These are phyloP conservation scores for Chaenogobius annularis DNA, from an alignment of 2,113 vertebrate genomes.

Conservation along the genomic window DNA sequence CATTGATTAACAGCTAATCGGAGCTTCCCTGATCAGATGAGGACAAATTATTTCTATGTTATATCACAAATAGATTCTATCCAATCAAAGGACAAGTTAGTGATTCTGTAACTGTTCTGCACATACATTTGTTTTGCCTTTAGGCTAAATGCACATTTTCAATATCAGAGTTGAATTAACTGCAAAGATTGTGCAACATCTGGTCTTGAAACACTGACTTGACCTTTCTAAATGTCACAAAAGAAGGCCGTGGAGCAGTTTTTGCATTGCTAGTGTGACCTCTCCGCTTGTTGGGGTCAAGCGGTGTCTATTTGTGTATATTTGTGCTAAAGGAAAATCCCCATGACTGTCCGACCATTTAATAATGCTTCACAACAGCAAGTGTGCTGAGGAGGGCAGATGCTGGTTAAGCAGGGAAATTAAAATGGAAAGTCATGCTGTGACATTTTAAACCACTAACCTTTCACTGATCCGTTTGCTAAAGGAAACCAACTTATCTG, in stretches of 20 bases:
- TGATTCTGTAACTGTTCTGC: background rate
- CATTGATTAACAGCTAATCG: background rate
- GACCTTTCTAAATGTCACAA: constrained; percentile 2
- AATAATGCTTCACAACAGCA: background rate
- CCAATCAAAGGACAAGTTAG: background rate
- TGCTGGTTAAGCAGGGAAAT: background rate
- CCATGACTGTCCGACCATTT: background rate
- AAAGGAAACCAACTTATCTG: background rate
- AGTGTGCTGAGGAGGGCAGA: background rate
- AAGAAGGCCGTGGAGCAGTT: background rate
- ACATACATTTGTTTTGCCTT: background rate
- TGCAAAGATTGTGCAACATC: background rate
- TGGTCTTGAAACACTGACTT: constrained; percentile 3
- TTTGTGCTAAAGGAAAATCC: background rate
- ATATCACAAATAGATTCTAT: background rate
- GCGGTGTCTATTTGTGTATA: background rate
- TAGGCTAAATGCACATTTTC: background rate
- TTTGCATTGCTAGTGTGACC: background rate
- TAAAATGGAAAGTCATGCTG: constrained; percentile 9
- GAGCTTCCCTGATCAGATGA: background rate
- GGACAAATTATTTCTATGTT: background rate
- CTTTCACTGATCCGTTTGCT: background rate
- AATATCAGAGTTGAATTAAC: background rate
- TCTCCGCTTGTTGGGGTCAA: background rate
- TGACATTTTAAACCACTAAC: constrained; percentile 7